These are phyloP conservation scores for Drosophila parthenogenetica DNA, from an alignment of 2,888 invertebrate species.

Conservation along the genomic window DNA sequence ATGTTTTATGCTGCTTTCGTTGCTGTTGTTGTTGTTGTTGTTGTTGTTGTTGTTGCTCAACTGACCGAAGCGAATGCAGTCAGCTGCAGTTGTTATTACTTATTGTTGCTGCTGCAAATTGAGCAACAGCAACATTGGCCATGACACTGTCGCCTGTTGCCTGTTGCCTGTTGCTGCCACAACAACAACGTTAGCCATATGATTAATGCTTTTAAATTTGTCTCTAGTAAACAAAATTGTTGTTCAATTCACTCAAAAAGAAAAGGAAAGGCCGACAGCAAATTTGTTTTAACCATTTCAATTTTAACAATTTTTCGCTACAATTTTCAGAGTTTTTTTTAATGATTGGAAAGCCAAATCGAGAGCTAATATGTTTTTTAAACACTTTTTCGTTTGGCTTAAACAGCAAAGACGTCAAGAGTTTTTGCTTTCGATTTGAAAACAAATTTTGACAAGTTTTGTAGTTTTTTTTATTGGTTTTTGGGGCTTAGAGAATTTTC, in stretches of 20 bases:
- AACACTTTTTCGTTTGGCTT: too few relatives aligned
- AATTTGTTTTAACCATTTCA: constrained; percentile 11
- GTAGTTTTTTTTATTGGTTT: too few relatives aligned
- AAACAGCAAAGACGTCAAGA: too few relatives aligned
- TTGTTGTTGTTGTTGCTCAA: constrained; percentile 50
- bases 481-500: too few relatives aligned
- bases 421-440: too few relatives aligned
- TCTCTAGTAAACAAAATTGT: constrained; percentile 40
- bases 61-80: constrained; percentile 75
- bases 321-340: constrained; percentile 11
- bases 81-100: constrained; percentile 40
- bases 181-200: constrained; percentile 24
- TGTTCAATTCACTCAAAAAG: constrained; percentile 40
- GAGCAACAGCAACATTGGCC: constrained; percentile 26
- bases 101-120: constrained; percentile 43
- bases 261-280: background rate
- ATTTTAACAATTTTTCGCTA: constrained; percentile 21
- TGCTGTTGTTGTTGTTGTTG: constrained; percentile 21
- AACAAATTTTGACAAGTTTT: background rate
- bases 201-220: constrained; percentile 53
- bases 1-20: constrained; percentile 15
- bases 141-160: too few relatives aligned
- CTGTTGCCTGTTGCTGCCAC: background rate
- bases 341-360: background rate
- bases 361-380: background rate